Percentiles rank a stretch among this genome's conserved stretches.
These are phyloP conservation scores for Unio delphinus DNA, from an alignment of 2,888 invertebrate genomes.

Conservation along the genomic window DNA sequence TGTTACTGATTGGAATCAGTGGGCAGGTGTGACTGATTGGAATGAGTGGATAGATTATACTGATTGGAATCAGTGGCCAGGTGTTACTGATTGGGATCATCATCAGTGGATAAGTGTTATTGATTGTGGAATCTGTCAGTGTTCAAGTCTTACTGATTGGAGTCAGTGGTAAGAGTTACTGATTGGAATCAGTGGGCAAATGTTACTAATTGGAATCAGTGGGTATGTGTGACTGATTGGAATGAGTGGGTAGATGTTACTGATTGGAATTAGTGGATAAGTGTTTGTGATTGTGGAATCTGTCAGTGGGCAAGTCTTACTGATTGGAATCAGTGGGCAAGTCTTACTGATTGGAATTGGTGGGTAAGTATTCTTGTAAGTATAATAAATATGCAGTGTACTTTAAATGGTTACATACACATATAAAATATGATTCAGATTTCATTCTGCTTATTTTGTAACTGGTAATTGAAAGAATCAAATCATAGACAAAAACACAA, in stretches of 20 bases:
- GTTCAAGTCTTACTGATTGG: constrained; percentile 31
- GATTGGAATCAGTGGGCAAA: constrained; percentile 35
- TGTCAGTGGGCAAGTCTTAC: constrained; percentile 28
- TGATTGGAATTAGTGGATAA: no score
- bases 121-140: constrained; percentile 14
- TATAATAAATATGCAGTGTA: no score
- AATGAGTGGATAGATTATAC: no score
- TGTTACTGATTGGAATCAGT: constrained; percentile 27
- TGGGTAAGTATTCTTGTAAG: constrained; percentile 17
- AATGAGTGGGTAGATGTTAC: no score
- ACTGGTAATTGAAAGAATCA: no score
- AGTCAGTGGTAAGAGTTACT: constrained; percentile 30
- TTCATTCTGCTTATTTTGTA: no score
- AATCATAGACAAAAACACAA: no score
- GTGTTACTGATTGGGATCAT: no score
- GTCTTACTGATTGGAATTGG: constrained; percentile 23
- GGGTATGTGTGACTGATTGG: constrained; percentile 12
- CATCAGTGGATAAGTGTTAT: no score
- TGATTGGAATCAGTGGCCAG: no score
- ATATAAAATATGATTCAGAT: no score
- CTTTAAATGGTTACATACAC: no score
- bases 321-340: constrained; percentile 33
- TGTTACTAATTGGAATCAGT: constrained; percentile 27
- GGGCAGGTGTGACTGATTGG: constrained; percentile 13
- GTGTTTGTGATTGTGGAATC: constrained; percentile 2